phyloP scores from a whole-genome alignment of 2,797 vertebrate species.

The Glossophaga mutica region DNA sequence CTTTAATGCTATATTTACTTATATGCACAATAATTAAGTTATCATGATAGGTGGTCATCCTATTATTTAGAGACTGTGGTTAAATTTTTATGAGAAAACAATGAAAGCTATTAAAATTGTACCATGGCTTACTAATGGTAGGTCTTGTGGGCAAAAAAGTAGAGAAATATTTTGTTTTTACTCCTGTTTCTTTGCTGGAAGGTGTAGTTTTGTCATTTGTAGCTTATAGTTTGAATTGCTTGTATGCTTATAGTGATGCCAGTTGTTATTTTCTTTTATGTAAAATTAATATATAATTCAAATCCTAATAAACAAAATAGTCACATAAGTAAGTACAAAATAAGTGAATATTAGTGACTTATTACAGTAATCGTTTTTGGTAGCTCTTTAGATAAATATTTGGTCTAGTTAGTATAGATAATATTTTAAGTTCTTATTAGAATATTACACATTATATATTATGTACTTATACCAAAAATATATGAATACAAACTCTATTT shows the following conservation, averaged over 20 bases:
- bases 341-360: background rate
- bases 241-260: background rate
- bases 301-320: constrained; percentile 35
- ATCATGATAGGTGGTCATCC: background rate
- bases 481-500: background rate
- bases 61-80: background rate
- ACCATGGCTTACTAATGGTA: background rate
- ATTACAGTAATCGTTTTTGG: background rate
- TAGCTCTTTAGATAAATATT: background rate
- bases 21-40: background rate
- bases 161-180: background rate
- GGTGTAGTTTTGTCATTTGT: background rate
- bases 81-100: constrained; percentile 20
- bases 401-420: background rate
- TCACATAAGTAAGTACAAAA: constrained; percentile 30
- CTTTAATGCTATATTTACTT: constrained; percentile 7
- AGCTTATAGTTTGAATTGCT: background rate
- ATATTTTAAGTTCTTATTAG: constrained; percentile 3
- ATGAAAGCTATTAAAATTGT: constrained; percentile 6
- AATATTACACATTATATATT: background rate
- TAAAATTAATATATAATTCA: constrained; percentile 7
- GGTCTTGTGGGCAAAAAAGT: background rate
- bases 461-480: background rate
- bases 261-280: constrained; percentile 4
- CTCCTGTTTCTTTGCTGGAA: constrained; percentile 19